A percentile compares a stretch with the other conserved stretches of the same genome.
Conservation (phyloP, 2,888 invertebrate genomes). For the Pseudococcus longispinus region DNA sequence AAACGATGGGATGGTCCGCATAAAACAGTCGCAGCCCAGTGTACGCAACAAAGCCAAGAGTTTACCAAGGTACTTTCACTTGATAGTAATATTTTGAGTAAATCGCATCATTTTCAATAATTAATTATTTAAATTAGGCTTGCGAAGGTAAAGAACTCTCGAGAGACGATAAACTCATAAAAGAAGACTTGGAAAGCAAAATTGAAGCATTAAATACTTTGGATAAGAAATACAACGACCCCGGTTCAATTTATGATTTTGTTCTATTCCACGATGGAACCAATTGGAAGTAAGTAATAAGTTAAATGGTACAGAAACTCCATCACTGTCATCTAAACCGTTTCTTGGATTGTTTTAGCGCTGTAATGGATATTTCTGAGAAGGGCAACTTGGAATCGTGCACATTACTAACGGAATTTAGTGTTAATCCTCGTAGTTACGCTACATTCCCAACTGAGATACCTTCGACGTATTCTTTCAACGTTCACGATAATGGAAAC, state of each 20-base stretch:
- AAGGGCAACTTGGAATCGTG: conserved; percentile 81
- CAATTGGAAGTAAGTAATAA: conserved; percentile 76
- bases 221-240: conserved; percentile 87
- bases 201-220: conserved; percentile 80
- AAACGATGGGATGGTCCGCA: conserved; percentile 86
- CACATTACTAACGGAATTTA: conserved; percentile 80
- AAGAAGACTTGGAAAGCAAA: conserved; percentile 87
- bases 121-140: conserved; percentile 9
- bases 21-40: conserved; percentile 67
- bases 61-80: conserved; percentile 48
- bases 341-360: conserved; percentile 65
- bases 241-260: conserved; percentile 92
- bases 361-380: conserved; percentile 84
- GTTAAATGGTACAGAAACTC: not conserved
- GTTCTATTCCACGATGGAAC: conserved; percentile 91
- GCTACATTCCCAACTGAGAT: conserved; percentile 78
- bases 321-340: not conserved
- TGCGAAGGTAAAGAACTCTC: conserved; percentile 53
- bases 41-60: conserved; percentile 36
- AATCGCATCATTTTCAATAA: not conserved
- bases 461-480: conserved; percentile 85
- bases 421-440: conserved; percentile 74
- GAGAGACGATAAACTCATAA: conserved; percentile 62
- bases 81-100: not conserved
- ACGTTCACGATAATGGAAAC: conserved; percentile 90